These are phyloP conservation scores for Ramphastos sulfuratus DNA, from an alignment of 2,113 vertebrate species.

Conservation along the genomic window DNA sequence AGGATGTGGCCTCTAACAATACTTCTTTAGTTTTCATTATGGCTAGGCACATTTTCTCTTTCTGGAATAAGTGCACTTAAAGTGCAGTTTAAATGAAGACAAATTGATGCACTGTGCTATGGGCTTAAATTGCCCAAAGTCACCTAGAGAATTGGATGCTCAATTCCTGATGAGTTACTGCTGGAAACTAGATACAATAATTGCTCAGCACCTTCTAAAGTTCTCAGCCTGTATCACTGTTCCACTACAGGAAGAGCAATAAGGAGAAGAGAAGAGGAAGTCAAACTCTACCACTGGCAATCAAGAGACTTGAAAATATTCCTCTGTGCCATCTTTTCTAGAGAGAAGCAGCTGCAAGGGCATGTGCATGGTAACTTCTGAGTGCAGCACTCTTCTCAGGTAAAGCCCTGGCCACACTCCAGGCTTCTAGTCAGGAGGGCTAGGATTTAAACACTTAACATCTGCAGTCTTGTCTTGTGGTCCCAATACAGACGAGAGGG, in stretches of 20 bases:
- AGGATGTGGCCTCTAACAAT: conserved; percentile 47
- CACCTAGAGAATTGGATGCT: neutral
- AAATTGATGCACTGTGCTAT: neutral
- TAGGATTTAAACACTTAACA: neutral
- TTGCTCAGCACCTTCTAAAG: neutral
- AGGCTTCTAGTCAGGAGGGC: neutral
- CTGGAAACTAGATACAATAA: neutral
- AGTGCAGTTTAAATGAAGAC: neutral
- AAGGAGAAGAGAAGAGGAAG: neutral
- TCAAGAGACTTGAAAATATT: neutral
- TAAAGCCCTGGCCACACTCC: neutral
- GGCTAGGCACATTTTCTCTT: conserved; percentile 18
- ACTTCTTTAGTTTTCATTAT: neutral
- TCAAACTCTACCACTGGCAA: neutral
- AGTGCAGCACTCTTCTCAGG: neutral
- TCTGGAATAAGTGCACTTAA: neutral
- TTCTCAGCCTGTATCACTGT: neutral
- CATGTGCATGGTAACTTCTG: neutral
- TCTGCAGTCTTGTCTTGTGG: neutral
- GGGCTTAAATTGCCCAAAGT: neutral
- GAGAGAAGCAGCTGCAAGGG: neutral
- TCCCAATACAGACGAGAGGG: neutral
- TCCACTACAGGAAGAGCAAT: neutral
- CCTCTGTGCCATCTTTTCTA: neutral
- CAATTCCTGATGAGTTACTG: neutral